Percentiles rank a stretch among this genome's conserved stretches.
Conservation (phyloP, 2,797 vertebrate species). For the Anguilla pacifica region DNA sequence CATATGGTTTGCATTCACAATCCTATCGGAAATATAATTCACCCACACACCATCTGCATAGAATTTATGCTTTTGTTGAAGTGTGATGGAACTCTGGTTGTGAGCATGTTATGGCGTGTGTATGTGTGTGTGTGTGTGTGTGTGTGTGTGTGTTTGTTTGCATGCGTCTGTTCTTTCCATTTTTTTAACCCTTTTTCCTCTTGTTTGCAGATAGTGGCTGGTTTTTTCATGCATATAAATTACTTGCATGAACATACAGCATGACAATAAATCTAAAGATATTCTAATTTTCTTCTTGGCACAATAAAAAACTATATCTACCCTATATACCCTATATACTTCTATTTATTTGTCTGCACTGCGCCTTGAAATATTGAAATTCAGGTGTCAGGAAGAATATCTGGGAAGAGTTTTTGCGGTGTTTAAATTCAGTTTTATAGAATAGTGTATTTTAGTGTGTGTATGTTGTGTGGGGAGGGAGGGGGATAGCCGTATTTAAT, state of each 20-base stretch:
- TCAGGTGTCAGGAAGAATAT: neutral
- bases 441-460: neutral
- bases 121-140: neutral
- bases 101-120: neutral
- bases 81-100: neutral
- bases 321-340: neutral
- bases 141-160: neutral
- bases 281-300: slow-evolving; percentile 2
- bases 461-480: neutral
- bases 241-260: neutral
- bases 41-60: slow-evolving; percentile 10
- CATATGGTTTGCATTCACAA: neutral
- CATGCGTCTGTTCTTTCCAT: neutral
- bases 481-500: neutral
- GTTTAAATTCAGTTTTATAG: neutral
- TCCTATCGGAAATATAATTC: neutral
- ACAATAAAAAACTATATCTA: neutral
- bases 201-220: neutral
- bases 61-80: neutral
- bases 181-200: neutral
- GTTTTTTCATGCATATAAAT: slow-evolving; percentile 5
- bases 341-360: neutral
- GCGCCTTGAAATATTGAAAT: neutral
- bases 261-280: slow-evolving; percentile 5
- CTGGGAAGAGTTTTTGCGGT: neutral